phyloP scores from a whole-genome alignment of 2,797 vertebrate species.

The Taeniopygia guttata region DNA sequence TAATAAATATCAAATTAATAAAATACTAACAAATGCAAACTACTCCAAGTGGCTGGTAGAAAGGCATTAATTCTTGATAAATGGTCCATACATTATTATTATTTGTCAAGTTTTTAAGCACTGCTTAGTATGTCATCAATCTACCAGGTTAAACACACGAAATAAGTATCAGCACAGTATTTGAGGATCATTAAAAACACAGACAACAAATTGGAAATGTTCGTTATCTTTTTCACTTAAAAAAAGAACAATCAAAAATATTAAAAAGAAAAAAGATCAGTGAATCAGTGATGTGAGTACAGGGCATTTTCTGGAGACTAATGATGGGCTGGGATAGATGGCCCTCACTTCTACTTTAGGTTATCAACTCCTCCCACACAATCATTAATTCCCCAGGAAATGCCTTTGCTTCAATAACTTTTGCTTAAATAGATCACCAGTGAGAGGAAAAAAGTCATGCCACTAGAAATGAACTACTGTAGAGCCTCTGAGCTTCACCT shows the following conservation, averaged over 20 bases:
- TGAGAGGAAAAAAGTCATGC: neutral
- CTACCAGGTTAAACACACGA: neutral
- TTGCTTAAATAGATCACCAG: conserved; percentile 54
- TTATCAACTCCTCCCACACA: conserved; percentile 59
- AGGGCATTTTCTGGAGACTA: conserved; percentile 45
- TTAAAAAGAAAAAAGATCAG: neutral
- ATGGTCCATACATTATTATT: neutral
- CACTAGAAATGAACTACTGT: conserved; percentile 35
- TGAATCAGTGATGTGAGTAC: conserved; percentile 34
- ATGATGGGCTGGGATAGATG: conserved; percentile 49
- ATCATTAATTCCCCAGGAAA: conserved; percentile 65
- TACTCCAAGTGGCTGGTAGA: neutral
- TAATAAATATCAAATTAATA: conserved; percentile 21
- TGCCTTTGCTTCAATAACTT: conserved; percentile 31
- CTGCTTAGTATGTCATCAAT: neutral
- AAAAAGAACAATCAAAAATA: neutral
- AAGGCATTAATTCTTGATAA: neutral
- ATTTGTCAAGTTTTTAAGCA: neutral
- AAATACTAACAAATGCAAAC: neutral
- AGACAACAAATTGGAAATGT: neutral
- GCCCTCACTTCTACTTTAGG: conserved; percentile 38
- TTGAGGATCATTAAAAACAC: neutral
- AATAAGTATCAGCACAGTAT: neutral
- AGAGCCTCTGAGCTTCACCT: neutral
- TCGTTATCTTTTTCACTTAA: neutral